Percentiles rank a stretch among this genome's conserved stretches.
phyloP scores from a whole-genome alignment of 2,113 vertebrate genomes.

The Ictalurus punctatus region DNA sequence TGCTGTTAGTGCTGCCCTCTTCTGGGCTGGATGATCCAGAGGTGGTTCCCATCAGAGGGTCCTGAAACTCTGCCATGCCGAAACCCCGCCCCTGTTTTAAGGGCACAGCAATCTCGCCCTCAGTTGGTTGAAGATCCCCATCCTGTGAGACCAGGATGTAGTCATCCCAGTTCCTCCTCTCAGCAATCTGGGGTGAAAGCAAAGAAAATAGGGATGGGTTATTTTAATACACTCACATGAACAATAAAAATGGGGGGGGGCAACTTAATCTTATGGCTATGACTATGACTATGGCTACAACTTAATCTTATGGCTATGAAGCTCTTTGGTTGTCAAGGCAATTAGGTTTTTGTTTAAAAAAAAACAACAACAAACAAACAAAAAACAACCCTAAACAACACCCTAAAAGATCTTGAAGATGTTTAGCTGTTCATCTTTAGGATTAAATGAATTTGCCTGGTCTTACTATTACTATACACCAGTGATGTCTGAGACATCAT shows the following conservation, averaged over 20 bases:
- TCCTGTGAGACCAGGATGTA: conserved; percentile 91
- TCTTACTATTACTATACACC: background rate
- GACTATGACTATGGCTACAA: no score
- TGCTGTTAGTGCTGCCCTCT: conserved; percentile 92
- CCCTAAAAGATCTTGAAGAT: background rate
- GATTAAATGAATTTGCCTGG: background rate
- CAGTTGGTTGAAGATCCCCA: conserved; percentile 65
- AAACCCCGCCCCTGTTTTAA: conserved; percentile 64
- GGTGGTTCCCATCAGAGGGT: conserved; percentile 81
- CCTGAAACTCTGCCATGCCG: conserved; percentile 72
- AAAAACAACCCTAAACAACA: no score
- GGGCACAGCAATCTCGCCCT: conserved; percentile 48
- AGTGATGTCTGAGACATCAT: background rate
- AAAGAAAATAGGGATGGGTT: background rate
- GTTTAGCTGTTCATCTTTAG: background rate
- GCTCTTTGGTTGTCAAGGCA: no score
- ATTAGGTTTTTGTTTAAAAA: background rate
- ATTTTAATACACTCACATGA: background rate
- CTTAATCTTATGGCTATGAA: no score
- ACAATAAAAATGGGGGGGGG: background rate
- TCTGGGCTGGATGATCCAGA: conserved; percentile 91
- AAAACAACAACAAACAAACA: no score
- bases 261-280: no score
- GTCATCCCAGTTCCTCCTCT: conserved; percentile 81
- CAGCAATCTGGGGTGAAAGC: conserved; percentile 54